Conservation (phyloP, 2,888 invertebrate genomes). For the Nemoura dubitans region DNA sequence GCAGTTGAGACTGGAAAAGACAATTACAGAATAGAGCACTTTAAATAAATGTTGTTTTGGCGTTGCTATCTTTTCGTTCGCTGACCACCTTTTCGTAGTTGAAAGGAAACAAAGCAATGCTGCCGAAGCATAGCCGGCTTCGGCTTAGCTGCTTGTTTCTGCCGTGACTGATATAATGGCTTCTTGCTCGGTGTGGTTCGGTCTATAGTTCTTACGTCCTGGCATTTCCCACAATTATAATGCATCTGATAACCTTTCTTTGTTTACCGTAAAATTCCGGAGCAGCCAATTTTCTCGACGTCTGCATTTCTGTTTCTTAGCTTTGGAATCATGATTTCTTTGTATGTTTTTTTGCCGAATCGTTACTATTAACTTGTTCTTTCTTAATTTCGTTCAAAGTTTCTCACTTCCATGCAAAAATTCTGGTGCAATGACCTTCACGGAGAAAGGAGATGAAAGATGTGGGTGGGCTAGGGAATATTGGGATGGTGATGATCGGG, state of each 20-base stretch:
- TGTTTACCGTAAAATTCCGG: background rate
- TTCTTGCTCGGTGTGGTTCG: background rate
- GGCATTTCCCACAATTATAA: conserved; percentile 7
- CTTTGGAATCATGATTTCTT: background rate
- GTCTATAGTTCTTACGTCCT: background rate
- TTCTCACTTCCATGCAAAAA: too few relatives aligned
- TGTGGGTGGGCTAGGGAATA: too few relatives aligned
- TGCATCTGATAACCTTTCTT: conserved; percentile 5
- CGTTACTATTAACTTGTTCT: too few relatives aligned
- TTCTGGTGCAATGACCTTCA: too few relatives aligned
- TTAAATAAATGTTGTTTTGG: background rate
- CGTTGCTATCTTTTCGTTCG: background rate
- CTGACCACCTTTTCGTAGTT: background rate
- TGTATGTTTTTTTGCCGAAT: background rate
- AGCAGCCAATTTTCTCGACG: background rate
- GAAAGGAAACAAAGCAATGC: background rate
- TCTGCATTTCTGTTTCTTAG: background rate
- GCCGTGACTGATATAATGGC: background rate
- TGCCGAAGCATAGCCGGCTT: background rate
- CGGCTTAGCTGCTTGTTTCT: too few relatives aligned
- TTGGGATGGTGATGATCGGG: too few relatives aligned
- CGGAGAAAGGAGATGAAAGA: too few relatives aligned
- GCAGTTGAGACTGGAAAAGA: background rate
- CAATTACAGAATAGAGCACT: background rate
- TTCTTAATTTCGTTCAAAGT: too few relatives aligned